Percentiles rank a stretch among this genome's conserved stretches.
phyloP scores from a whole-genome alignment of 2,888 invertebrate species.

The Punctoribates punctum region DNA sequence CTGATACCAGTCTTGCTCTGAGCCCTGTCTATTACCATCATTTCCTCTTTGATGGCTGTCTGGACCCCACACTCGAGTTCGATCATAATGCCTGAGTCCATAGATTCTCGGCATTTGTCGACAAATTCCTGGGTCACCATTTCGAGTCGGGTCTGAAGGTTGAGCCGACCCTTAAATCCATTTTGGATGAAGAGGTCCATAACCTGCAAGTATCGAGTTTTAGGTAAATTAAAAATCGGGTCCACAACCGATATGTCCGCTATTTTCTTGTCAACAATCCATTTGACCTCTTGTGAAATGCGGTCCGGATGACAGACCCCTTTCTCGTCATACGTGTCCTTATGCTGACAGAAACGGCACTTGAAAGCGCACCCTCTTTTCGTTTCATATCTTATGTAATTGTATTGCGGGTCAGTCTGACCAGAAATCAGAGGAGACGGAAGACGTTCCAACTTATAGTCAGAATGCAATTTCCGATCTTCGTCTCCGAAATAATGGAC shows the following conservation, averaged over 20 bases:
- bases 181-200: background rate
- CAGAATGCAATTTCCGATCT: background rate
- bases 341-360: constrained; percentile 1
- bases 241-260: background rate
- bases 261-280: background rate
- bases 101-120: background rate
- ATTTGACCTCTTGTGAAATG: background rate
- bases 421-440: background rate
- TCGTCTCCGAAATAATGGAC: background rate
- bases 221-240: background rate
- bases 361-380: background rate
- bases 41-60: background rate
- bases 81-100: background rate
- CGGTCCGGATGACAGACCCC: background rate
- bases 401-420: background rate
- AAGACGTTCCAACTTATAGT: background rate
- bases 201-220: background rate
- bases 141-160: background rate
- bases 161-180: background rate
- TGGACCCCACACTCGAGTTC: constrained; percentile 8
- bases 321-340: background rate
- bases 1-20: background rate
- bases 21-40: background rate
- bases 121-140: background rate
- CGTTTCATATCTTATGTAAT: background rate